These are phyloP conservation scores for Bovichtus diacanthus DNA, from an alignment of 2,797 vertebrate species.

Conservation along the genomic window DNA sequence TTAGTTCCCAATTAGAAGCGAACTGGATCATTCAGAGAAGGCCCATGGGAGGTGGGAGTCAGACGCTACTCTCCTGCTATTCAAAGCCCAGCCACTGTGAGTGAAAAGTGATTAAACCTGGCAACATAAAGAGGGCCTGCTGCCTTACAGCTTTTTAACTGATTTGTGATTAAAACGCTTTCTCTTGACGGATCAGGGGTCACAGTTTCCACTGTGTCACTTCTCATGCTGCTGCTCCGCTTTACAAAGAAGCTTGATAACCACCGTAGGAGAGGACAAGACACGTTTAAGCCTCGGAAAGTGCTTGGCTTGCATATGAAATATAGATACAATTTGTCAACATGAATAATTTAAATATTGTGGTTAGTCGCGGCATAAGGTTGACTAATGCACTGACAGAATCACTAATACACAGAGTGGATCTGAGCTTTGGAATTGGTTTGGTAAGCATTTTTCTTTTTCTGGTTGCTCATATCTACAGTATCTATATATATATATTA, in stretches of 20 bases:
- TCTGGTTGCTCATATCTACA: not conserved
- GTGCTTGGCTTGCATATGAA: slow-evolving; percentile 15
- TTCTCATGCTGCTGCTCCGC: slow-evolving; percentile 16
- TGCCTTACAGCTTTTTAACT: slow-evolving; percentile 30
- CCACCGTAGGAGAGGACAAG: not conserved
- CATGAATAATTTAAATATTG: slow-evolving; percentile 36
- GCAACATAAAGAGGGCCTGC: slow-evolving; percentile 31
- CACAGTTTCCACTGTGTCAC: slow-evolving; percentile 32
- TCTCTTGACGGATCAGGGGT: slow-evolving; percentile 37
- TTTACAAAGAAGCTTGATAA: slow-evolving; percentile 30
- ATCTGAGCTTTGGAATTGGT: slow-evolving; percentile 5
- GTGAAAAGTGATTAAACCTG: slow-evolving; percentile 58
- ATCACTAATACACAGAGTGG: slow-evolving; percentile 7
- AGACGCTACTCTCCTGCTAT: slow-evolving; percentile 22
- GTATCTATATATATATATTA: no score
- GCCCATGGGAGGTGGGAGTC: slow-evolving; percentile 15
- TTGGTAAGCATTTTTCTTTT: slow-evolving; percentile 10
- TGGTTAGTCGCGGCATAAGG: slow-evolving; percentile 25
- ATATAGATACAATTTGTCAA: slow-evolving; percentile 31
- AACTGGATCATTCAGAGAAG: slow-evolving; percentile 24
- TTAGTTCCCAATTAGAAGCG: slow-evolving; percentile 29
- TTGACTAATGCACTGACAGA: slow-evolving; percentile 53
- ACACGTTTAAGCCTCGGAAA: not conserved
- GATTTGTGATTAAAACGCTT: slow-evolving; percentile 47
- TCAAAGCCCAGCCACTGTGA: slow-evolving; percentile 42